Evolutionary conservation across 2,888 invertebrate species (phyloP), one percentile per base, ranked within the genome.

Genomic region (Frankliniella intonsa): DNA sequence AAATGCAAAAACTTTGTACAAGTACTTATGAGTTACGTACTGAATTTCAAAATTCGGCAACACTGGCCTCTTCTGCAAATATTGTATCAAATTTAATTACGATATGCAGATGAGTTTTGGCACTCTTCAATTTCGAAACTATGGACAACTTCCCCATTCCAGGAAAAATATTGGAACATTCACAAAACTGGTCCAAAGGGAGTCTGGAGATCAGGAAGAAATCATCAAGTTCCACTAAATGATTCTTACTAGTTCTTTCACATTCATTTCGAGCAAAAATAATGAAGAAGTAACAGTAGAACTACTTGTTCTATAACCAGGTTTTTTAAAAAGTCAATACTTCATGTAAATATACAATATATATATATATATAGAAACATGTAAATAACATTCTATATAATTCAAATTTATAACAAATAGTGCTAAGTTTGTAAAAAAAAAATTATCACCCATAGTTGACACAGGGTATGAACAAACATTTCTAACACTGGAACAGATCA

Each of bases 381-480:
- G 38, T 38, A 76, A 0, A 76, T 76, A 76, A 76, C 69, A 76
- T 76, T n/a, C 25, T 19, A 76, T 76, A 76, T 76, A 76, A 76
- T 76, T 76, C 69, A 22, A 76, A 25, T 76, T 76, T 76, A 25
- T 22, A 76, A 76, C 69, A 76, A 76, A 76, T 76, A 25, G 14
- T 14, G 19, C 62, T 38, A 38, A 38, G 38, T 38, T 2, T 38
- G 38, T 55, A 55, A 55, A 19, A 5, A 55, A 38, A 38, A 14
- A 19, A 55, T 19, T 19, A 55, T 55, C 5, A 19, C 55, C 55
- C 55, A 55, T 10, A 19, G 55, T 55, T 55, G 55, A 55, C 19
- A 55, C 55, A 55, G 19, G 38, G 38, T 55, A 55, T 19, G 19
- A 55, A 55, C 55, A 55, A 55, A 55, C 19, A 55, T 19, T 2